These are phyloP conservation scores for Adelosebastes latens DNA, from an alignment of 2,797 vertebrate genomes.

Conservation along the genomic window DNA sequence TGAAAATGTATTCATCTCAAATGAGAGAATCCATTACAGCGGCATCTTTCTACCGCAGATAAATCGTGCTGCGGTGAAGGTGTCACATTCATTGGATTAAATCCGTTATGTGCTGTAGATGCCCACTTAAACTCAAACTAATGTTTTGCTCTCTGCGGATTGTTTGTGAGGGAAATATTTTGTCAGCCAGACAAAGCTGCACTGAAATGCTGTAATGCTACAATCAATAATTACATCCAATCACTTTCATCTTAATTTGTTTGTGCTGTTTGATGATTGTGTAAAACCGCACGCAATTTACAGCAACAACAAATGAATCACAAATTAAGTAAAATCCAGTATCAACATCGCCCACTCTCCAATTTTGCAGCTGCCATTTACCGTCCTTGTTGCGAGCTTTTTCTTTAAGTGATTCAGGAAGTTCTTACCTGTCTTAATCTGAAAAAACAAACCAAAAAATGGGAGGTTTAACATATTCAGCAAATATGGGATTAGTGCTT, in stretches of 20 bases:
- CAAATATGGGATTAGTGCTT: conserved; percentile 52
- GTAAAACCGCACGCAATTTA: background rate
- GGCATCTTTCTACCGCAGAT: conserved; percentile 28
- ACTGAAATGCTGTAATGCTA: conserved; percentile 3
- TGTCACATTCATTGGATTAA: conserved; percentile 44
- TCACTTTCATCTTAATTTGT: conserved; percentile 19
- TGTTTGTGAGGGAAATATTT: conserved; percentile 39
- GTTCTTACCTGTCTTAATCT: conserved; percentile 13
- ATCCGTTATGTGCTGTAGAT: conserved; percentile 31
- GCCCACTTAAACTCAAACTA: conserved; percentile 14
- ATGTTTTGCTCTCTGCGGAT: conserved; percentile 19
- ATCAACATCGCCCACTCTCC: background rate
- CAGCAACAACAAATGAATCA: conserved; percentile 7
- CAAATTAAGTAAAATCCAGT: background rate
- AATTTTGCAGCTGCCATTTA: background rate
- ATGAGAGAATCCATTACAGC: conserved; percentile 41
- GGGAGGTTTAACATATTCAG: conserved; percentile 43
- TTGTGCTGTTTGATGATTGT: background rate
- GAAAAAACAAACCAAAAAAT: background rate
- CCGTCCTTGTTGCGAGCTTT: background rate
- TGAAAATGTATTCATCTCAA: conserved; percentile 37
- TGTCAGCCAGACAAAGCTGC: background rate
- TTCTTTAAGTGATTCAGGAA: conserved; percentile 21
- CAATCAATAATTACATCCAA: conserved; percentile 34
- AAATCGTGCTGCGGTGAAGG: conserved; percentile 32